phyloP scores from a whole-genome alignment of 2,797 vertebrate genomes.

The Cephalopachus bancanus region DNA sequence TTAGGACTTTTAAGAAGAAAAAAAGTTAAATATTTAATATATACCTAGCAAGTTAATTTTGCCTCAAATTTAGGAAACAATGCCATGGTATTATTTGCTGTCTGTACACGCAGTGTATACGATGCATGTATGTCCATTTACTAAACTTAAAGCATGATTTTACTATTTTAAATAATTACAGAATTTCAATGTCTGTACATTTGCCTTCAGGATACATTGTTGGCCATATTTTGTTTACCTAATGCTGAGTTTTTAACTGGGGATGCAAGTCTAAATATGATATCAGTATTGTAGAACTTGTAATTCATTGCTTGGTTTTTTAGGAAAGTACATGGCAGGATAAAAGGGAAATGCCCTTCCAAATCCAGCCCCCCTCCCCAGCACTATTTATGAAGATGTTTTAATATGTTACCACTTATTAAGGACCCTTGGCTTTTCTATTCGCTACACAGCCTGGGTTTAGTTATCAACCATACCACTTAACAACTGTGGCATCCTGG shows the following conservation, averaged over 20 bases:
- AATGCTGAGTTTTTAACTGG: neutral
- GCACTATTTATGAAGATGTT: neutral
- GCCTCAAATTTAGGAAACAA: neutral
- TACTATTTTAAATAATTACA: conserved; percentile 18
- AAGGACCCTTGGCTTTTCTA: neutral
- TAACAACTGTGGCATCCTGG: neutral
- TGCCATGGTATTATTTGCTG: neutral
- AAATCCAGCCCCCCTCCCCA: neutral
- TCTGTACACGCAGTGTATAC: neutral
- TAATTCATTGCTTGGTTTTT: neutral
- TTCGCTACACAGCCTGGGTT: neutral
- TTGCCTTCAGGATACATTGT: neutral
- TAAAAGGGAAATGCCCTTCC: neutral
- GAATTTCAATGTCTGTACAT: neutral
- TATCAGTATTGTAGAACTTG: neutral
- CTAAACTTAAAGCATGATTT: neutral
- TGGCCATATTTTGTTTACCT: conserved; percentile 3
- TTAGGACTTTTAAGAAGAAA: neutral
- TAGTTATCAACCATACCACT: neutral
- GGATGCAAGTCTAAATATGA: neutral
- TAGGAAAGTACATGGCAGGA: neutral
- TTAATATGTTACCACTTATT: neutral
- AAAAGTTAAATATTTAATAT: neutral
- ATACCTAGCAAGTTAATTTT: neutral
- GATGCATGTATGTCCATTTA: neutral